Conservation (phyloP, 2,113 vertebrate genomes). For the Xiphophorus couchianus region DNA sequence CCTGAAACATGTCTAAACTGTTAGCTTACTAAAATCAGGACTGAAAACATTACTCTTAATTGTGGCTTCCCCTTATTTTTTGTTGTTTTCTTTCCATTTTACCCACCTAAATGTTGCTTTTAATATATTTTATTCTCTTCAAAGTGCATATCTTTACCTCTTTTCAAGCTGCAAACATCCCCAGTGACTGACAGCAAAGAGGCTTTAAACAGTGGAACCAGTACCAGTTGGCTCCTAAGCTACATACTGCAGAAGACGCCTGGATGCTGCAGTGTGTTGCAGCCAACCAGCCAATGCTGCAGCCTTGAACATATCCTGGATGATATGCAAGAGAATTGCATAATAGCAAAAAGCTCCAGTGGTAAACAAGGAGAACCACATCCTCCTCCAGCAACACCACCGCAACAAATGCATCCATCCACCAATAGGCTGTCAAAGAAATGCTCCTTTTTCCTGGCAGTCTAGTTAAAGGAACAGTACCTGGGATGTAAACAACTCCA, state of each 20-base stretch:
- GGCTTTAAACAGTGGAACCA: slow-evolving; percentile 3
- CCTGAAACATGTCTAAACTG: too few relatives aligned
- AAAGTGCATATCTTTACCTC: too few relatives aligned
- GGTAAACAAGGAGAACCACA: slow-evolving; percentile 49
- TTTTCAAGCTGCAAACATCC: not conserved
- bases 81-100: too few relatives aligned
- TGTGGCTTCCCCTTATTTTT: too few relatives aligned
- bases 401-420: slow-evolving; percentile 14
- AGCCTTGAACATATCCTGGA: slow-evolving; percentile 24
- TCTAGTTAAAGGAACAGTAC: slow-evolving; percentile 4
- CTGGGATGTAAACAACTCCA: not conserved
- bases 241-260: slow-evolving; percentile 44
- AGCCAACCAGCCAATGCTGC: slow-evolving; percentile 23
- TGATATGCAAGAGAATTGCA: slow-evolving; percentile 26
- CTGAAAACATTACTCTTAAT: too few relatives aligned
- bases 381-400: slow-evolving; percentile 21
- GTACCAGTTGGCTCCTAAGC: slow-evolving; percentile 18
- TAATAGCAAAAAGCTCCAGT: slow-evolving; percentile 23
- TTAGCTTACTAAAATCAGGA: too few relatives aligned
- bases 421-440: not conserved
- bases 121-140: too few relatives aligned
- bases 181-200: not conserved
- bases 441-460: slow-evolving; percentile 16
- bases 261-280: slow-evolving; percentile 52
- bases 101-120: too few relatives aligned